A percentile compares a stretch with the other conserved stretches of the same genome.
Conservation (phyloP, 2,113 vertebrate species). For the Phalacrocorax carbo region DNA sequence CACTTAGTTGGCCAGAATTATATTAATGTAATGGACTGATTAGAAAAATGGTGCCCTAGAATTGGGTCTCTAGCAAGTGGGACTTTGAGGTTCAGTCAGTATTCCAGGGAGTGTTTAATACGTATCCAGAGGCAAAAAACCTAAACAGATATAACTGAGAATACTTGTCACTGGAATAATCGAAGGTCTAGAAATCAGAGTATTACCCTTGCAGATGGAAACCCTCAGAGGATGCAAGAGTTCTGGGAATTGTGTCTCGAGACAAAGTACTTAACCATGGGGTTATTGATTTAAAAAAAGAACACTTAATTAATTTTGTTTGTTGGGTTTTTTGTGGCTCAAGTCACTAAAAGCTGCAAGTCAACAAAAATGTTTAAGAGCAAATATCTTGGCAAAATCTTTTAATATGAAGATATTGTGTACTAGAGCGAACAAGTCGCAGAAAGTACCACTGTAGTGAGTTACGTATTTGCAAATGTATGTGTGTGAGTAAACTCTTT, state of each 20-base stretch:
- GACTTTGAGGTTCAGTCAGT: background rate
- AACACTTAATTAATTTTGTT: background rate
- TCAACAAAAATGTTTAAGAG: background rate
- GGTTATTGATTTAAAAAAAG: background rate
- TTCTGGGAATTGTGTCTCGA: background rate
- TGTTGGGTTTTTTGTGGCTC: background rate
- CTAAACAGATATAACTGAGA: background rate
- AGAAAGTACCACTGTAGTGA: background rate
- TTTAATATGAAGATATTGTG: background rate
- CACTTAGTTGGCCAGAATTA: background rate
- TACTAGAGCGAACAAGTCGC: background rate
- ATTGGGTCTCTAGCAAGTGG: background rate
- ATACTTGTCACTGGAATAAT: background rate
- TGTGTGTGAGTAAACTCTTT: rapidly evolving
- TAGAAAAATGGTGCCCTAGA: background rate
- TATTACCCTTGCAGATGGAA: background rate
- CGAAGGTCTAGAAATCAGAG: background rate
- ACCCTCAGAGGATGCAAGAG: background rate
- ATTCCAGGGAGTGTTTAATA: background rate
- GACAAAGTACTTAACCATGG: background rate
- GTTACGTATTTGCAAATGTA: background rate
- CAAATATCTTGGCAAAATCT: background rate
- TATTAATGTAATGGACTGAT: background rate
- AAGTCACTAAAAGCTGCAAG: background rate
- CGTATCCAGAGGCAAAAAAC: background rate